Evolutionary conservation across 2,113 vertebrate genomes (phyloP).

Genomic region (Platichthys flesus): DNA sequence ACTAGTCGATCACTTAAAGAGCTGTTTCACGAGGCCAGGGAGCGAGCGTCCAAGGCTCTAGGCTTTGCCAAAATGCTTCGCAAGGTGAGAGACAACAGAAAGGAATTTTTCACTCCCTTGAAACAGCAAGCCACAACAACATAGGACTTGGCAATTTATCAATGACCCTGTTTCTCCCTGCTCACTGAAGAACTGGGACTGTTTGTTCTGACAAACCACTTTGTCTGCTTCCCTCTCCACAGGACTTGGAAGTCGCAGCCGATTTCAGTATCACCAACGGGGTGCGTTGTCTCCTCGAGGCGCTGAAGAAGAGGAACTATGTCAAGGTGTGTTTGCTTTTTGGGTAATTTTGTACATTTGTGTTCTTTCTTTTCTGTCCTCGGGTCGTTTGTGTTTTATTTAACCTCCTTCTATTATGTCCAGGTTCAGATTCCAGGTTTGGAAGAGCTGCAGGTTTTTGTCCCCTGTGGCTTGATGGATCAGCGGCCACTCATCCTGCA

Average conservation of each 20-base stretch:
- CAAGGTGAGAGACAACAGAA: slow-evolving; percentile 85
- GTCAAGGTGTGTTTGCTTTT: slow-evolving; percentile 85
- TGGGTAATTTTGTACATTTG: background rate
- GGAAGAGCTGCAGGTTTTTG: slow-evolving; percentile 92
- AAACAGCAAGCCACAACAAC: slow-evolving; percentile 27
- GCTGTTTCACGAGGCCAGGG: slow-evolving; percentile 96
- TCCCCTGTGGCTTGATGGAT: slow-evolving; percentile 83
- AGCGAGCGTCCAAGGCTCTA: slow-evolving; percentile 96
- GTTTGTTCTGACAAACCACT: slow-evolving; percentile 42
- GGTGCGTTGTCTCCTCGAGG: slow-evolving; percentile 85
- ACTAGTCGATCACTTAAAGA: slow-evolving; percentile 96
- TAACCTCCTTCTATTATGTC: background rate
- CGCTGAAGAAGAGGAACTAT: slow-evolving; percentile 88
- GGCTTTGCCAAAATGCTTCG: slow-evolving; percentile 99
- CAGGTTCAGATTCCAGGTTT: slow-evolving; percentile 85
- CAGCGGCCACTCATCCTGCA: slow-evolving; percentile 90
- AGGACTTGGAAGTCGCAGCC: slow-evolving; percentile 98
- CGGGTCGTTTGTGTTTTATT: background rate
- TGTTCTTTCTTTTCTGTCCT: background rate
- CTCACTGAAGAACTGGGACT: slow-evolving; percentile 28
- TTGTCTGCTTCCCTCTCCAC: slow-evolving; percentile 38
- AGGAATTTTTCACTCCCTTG: background rate
- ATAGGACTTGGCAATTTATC: slow-evolving; percentile 22
- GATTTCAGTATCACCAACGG: slow-evolving; percentile 91
- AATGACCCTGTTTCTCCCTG: slow-evolving; percentile 32